Evolutionary conservation across 1,140 invertebrate genomes (phyloP).

Genomic region (Holotrichia oblita): DNA sequence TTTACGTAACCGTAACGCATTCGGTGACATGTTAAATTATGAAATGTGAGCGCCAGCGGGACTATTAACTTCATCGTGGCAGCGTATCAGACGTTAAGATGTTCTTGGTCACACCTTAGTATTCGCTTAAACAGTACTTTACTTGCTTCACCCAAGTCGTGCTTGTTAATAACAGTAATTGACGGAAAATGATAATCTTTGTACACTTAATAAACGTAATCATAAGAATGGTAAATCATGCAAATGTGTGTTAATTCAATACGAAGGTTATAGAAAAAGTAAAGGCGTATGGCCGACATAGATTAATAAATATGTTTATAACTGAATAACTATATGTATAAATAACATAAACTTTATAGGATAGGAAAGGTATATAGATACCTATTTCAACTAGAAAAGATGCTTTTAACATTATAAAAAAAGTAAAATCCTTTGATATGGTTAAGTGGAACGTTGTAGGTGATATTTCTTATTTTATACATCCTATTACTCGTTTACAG

Average conservation of each 20-base stretch:
- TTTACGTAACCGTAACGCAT: slow-evolving; percentile 22
- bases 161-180: slow-evolving; percentile 26
- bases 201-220: background rate
- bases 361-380: too few species aligned
- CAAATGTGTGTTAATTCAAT: background rate
- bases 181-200: background rate
- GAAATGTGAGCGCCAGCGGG: background rate
- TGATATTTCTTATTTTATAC: too few species aligned
- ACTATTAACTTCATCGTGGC: slow-evolving; percentile 11
- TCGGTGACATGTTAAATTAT: slow-evolving; percentile 17
- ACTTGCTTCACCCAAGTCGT: background rate
- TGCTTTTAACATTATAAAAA: too few species aligned
- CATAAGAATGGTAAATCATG: background rate
- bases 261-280: too few species aligned
- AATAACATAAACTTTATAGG: too few species aligned
- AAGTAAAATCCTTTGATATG: too few species aligned
- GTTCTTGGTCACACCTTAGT: slow-evolving; percentile 17
- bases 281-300: too few species aligned
- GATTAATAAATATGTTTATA: too few species aligned
- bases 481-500: too few species aligned
- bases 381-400: too few species aligned
- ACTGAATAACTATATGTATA: too few species aligned
- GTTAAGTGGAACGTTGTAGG: too few species aligned
- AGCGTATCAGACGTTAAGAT: background rate
- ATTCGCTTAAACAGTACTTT: background rate